Conservation (phyloP, 2,888 invertebrate genomes). For the Meta bourneti region DNA sequence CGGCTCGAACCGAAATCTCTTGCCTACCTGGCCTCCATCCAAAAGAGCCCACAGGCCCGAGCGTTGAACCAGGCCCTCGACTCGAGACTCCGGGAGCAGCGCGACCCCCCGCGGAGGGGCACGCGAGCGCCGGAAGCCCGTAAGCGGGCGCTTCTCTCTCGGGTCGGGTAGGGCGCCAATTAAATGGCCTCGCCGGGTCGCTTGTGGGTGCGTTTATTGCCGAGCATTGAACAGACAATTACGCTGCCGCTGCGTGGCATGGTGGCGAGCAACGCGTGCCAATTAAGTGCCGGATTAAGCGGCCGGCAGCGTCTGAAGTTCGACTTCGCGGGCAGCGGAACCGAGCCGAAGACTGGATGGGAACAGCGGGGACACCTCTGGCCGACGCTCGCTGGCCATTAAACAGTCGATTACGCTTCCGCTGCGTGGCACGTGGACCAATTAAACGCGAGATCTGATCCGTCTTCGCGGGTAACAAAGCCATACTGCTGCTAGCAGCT, state of each 20-base stretch:
- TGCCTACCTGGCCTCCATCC: background rate
- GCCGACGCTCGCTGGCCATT: constrained; percentile 8
- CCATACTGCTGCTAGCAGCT: no score
- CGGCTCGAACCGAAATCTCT: background rate
- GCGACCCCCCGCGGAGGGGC: constrained; percentile 32
- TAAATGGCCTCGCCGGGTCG: background rate
- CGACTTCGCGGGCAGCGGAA: background rate
- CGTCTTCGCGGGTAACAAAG: no score
- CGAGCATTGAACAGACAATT: constrained; percentile 11
- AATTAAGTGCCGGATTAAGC: background rate
- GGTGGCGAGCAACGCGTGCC: background rate
- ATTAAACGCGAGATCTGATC: no score
- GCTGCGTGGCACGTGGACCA: no score
- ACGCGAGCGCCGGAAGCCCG: constrained; percentile 51
- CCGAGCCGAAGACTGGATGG: background rate
- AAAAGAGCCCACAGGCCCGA: constrained; percentile 10
- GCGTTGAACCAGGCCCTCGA: background rate
- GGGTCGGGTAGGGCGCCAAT: constrained; percentile 39
- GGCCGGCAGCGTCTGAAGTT: background rate
- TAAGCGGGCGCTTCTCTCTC: constrained; percentile 11
- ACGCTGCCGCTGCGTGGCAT: constrained; percentile 6
- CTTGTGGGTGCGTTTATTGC: background rate
- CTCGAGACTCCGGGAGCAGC: background rate
- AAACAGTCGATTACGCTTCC: background rate
- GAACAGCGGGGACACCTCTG: background rate